Evolutionary conservation across 2,888 invertebrate species (phyloP), one percentile per base, ranked within the genome.

Genomic region (Palloptera scutellata): DNA sequence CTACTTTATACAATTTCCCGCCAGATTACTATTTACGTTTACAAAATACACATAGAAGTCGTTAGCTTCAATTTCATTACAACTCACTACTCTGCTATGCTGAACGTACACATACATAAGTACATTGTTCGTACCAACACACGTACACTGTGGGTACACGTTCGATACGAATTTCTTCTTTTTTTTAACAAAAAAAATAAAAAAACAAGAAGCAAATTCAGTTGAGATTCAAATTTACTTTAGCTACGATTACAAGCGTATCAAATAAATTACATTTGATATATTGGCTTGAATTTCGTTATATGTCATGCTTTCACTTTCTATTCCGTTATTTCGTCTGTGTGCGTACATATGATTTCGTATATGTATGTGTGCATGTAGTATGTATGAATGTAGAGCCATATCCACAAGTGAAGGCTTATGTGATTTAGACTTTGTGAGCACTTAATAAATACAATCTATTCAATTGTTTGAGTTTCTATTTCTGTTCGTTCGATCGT

Each of bases 251-350:
- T 65, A 57, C 65, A 59, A 64, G 63, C 64, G 61, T 66, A 66
- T 54, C 70, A 66, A 70, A 70, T 66, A 70, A 68, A 70, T 70
- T 68, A 62, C 59, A 67, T 67, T 67, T 70, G 70, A 70, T 70
- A 64, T 70, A 67, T 67, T 67, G 64, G 70, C 64, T 70, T 63
- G 61, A 64, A 67, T 61, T 67, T 60, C 61, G 58, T 57, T 61
- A 64, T 64, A 67, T 53, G 57, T 43, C 43, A 8, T n/a, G 15
- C 30, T 30, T 30, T 30, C 30, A 30, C 30, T 30, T 30, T 30
- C 6, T 30, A 6, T 6, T 30, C 6, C 6, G 30, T 30, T 30
- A 30, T 30, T 30, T 30, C 30, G 30, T 2, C 6, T 30, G 6
- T 30, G 30, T 6, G 6, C 30, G 2, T 6, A 4, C 6, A 30